phyloP scores from a whole-genome alignment of 2,113 vertebrate genomes.

The Nanorana parkeri region DNA sequence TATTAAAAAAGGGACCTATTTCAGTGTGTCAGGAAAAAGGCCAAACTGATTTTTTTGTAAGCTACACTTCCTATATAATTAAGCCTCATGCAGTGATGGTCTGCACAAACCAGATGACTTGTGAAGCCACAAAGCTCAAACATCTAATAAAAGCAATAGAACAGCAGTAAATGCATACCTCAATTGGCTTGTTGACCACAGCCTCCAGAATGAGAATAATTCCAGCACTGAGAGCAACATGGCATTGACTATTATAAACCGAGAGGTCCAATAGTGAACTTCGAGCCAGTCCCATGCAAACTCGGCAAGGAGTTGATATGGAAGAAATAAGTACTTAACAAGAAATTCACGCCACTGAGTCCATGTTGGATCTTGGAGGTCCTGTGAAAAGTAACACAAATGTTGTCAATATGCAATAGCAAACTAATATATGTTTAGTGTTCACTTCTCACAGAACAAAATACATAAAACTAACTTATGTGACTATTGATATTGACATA shows the following conservation, averaged over 20 bases:
- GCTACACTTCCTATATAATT: too few species aligned
- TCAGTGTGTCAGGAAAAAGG: too few species aligned
- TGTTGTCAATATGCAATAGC: too few species aligned
- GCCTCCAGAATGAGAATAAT: conserved; percentile 82
- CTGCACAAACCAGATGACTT: too few species aligned
- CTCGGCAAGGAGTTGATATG: conserved; percentile 92
- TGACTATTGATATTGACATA: too few species aligned
- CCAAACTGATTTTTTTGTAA: too few species aligned
- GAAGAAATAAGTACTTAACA: conserved; percentile 87
- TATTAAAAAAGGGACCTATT: too few species aligned
- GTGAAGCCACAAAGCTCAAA: too few species aligned
- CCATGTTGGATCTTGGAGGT: conserved; percentile 81
- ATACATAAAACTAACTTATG: too few species aligned
- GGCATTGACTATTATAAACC: conserved; percentile 90
- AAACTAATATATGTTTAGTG: too few species aligned
- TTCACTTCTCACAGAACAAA: too few species aligned
- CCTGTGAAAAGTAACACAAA: conserved; percentile 53
- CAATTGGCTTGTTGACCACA: conserved; percentile 82
- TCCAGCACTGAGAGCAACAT: conserved; percentile 89
- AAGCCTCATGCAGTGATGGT: too few species aligned
- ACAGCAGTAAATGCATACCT: conserved; percentile 74
- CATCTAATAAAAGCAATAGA: neutral
- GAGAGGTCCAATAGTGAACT: conserved; percentile 93
- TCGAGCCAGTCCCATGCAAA: conserved; percentile 95
- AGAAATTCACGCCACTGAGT: conserved; percentile 90